These are phyloP conservation scores for Drosophila azteca DNA, from an alignment of 1,140 invertebrate genomes.

Conservation along the genomic window DNA sequence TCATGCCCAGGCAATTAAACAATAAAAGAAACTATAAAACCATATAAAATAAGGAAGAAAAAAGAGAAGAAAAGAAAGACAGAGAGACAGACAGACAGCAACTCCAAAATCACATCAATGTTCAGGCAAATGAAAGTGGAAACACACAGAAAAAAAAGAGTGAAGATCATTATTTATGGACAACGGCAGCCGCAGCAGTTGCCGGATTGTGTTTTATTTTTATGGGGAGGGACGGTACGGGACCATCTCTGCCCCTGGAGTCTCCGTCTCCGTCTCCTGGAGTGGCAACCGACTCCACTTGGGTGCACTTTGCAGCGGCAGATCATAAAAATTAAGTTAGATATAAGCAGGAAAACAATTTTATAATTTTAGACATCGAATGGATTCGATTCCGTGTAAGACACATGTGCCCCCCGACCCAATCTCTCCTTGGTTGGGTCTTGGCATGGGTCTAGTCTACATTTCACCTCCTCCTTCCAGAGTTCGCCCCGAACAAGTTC, in stretches of 20 bases:
- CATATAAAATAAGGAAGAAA: slow-evolving; percentile 14
- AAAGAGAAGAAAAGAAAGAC: slow-evolving; percentile 13
- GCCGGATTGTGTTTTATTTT: slow-evolving; percentile 51
- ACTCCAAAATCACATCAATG: slow-evolving; percentile 46
- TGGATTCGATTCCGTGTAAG: slow-evolving; percentile 42
- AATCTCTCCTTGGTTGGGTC: neutral
- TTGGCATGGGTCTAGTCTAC: slow-evolving; percentile 54
- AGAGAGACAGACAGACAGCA: slow-evolving; percentile 19
- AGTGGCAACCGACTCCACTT: slow-evolving; percentile 53
- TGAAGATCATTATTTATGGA: slow-evolving; percentile 40
- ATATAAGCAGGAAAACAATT: slow-evolving; percentile 55
- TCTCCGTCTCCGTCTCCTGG: slow-evolving; percentile 26
- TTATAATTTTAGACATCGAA: slow-evolving; percentile 71
- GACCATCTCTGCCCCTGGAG: neutral
- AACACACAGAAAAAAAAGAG: slow-evolving; percentile 20
- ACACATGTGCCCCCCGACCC: slow-evolving; percentile 15
- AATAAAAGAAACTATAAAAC: slow-evolving; percentile 10
- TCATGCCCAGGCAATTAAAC: slow-evolving; percentile 26
- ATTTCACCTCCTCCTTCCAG: slow-evolving; percentile 11
- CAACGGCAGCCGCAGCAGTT: slow-evolving; percentile 46
- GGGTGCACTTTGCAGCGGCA: slow-evolving; percentile 6
- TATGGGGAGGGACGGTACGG: slow-evolving; percentile 26
- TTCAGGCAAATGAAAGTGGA: slow-evolving; percentile 41
- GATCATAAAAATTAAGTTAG: slow-evolving; percentile 64
- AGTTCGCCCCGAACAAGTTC: slow-evolving; percentile 12